Evolutionary conservation across 2,113 vertebrate species (phyloP).

Genomic region (Aleadryas rufinucha): DNA sequence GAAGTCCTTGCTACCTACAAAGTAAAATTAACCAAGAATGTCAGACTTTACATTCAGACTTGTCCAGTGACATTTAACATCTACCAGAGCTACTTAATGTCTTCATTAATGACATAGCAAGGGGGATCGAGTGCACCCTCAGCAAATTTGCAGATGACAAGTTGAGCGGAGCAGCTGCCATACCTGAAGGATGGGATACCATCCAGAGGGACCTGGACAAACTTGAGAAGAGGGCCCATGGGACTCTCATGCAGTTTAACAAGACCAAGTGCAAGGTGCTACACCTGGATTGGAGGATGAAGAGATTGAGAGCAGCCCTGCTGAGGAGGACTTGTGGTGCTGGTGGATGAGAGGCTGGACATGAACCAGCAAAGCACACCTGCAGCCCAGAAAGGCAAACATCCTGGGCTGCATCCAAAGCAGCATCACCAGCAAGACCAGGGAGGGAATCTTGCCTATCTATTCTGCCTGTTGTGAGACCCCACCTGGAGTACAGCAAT

Average conservation of each 20-base stretch:
- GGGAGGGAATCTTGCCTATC: not conserved
- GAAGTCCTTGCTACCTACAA: conserved; percentile 61
- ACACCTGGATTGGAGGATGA: not conserved
- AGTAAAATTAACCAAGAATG: not conserved
- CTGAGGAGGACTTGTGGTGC: not conserved
- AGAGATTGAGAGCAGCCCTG: not conserved
- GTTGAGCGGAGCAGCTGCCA: not conserved
- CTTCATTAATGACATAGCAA: not conserved
- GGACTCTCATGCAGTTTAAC: not conserved
- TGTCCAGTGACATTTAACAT: not conserved
- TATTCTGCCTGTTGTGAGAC: not conserved
- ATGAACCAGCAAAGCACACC: accelerated
- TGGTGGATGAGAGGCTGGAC: not conserved
- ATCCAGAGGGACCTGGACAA: not conserved
- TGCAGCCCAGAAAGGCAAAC: not conserved
- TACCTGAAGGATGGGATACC: not conserved
- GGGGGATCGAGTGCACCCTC: accelerated
- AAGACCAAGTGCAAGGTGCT: not conserved
- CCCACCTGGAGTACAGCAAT: not conserved
- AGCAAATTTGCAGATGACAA: not conserved
- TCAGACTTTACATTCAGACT: not conserved
- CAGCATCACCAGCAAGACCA: accelerated
- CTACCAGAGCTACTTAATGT: not conserved
- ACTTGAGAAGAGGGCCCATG: not conserved
- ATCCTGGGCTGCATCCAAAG: accelerated